Evolutionary conservation across 2,888 invertebrate species (phyloP).

Genomic region (Peribatodes rhomboidaria): DNA sequence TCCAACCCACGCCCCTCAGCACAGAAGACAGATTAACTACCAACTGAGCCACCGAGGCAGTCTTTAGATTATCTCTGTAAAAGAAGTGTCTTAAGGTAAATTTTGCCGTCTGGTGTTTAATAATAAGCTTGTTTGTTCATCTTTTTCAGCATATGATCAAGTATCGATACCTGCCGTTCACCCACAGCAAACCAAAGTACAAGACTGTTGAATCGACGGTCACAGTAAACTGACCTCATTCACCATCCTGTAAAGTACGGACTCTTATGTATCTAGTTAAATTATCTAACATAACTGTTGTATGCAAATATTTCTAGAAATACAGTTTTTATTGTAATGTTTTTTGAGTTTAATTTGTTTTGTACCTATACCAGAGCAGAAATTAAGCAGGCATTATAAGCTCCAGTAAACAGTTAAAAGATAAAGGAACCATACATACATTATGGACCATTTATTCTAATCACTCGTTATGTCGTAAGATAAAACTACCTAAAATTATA

Average conservation of each 20-base stretch:
- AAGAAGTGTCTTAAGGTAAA: too few species aligned
- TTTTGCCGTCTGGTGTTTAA: too few species aligned
- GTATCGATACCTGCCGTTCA: slow-evolving; percentile 99
- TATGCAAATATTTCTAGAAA: slow-evolving; percentile 81
- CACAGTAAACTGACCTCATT: slow-evolving; percentile 75
- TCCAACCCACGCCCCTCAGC: too few species aligned
- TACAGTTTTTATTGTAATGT: slow-evolving; percentile 83
- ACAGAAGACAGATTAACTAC: too few species aligned
- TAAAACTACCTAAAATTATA: too few species aligned
- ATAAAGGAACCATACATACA: too few species aligned
- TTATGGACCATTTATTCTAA: too few species aligned
- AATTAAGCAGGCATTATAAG: too few species aligned
- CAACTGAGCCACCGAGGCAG: too few species aligned
- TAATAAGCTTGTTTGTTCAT: slow-evolving; percentile 44
- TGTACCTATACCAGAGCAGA: neutral
- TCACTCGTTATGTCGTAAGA: too few species aligned
- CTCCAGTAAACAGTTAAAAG: too few species aligned
- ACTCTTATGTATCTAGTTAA: slow-evolving; percentile 67
- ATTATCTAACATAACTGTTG: slow-evolving; percentile 79
- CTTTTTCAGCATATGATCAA: slow-evolving; percentile 98
- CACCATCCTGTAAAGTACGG: slow-evolving; percentile 53
- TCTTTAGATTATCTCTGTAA: too few species aligned
- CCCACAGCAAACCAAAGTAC: slow-evolving; percentile 98
- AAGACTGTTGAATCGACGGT: slow-evolving; percentile 86
- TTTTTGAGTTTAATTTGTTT: slow-evolving; percentile 57